phyloP scores from a whole-genome alignment of 2,113 vertebrate genomes.

The Daphoenositta chrysoptera region DNA sequence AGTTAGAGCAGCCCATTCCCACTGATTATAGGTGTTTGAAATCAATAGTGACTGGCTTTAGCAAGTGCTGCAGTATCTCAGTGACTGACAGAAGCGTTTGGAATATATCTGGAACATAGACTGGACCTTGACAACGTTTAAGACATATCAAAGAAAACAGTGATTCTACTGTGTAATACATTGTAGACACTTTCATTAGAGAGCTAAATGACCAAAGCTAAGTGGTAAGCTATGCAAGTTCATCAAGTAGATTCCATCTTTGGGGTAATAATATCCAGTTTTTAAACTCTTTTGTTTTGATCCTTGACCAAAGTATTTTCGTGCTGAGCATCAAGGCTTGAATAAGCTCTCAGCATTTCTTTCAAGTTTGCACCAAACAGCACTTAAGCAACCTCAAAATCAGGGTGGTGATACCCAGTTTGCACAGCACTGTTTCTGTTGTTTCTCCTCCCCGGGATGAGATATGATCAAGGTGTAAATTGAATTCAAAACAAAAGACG shows the following conservation, averaged over 20 bases:
- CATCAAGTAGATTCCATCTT: background rate
- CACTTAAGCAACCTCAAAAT: background rate
- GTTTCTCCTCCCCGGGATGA: background rate
- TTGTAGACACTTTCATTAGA: background rate
- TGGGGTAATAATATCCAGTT: background rate
- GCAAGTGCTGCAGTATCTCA: background rate
- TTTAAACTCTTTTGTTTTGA: background rate
- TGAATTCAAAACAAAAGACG: background rate
- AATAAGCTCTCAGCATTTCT: background rate
- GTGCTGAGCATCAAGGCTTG: background rate
- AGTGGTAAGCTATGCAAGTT: background rate
- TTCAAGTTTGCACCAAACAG: background rate
- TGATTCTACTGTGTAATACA: background rate
- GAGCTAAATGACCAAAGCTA: background rate
- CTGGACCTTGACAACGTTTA: background rate
- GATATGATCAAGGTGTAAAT: background rate
- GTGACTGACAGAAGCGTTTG: background rate
- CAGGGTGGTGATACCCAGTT: background rate
- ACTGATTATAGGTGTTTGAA: fast-evolving
- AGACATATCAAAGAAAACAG: background rate
- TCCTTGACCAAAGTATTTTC: background rate
- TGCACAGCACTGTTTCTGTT: background rate
- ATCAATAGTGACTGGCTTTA: background rate
- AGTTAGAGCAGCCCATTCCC: background rate
- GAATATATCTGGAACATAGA: background rate